phyloP scores from a whole-genome alignment of 2,888 invertebrate species.

The Eristalinus aeneus region DNA sequence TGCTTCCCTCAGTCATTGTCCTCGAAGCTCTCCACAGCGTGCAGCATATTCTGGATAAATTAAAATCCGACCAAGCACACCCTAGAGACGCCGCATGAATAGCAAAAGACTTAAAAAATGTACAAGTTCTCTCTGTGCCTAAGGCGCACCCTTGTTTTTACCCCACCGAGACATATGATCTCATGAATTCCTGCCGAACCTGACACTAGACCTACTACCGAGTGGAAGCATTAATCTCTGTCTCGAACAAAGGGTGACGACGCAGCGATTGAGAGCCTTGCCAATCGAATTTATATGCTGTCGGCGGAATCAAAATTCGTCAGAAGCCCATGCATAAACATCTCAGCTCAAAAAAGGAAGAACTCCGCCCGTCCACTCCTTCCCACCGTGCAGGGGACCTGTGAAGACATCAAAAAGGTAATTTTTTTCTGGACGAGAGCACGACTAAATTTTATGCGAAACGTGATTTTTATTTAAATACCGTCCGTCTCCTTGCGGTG shows the following conservation, averaged over 20 bases:
- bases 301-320: slow-evolving; percentile 4
- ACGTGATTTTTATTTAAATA: slow-evolving; percentile 66
- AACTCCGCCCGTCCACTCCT: neutral
- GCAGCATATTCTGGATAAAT: too few species aligned
- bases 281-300: slow-evolving; percentile 32
- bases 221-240: neutral
- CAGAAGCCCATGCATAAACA: neutral
- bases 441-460: neutral
- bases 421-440: neutral
- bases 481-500: neutral
- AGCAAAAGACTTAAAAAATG: neutral
- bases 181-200: neutral
- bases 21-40: too few species aligned
- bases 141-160: neutral
- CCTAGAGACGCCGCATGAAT: neutral
- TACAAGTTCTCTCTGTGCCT: neutral
- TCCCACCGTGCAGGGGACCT: neutral
- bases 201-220: neutral
- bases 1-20: too few species aligned
- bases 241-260: neutral
- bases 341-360: neutral
- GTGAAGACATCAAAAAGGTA: slow-evolving; percentile 28
- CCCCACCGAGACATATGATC: neutral
- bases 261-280: neutral
- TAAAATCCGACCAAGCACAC: neutral